Evolutionary conservation across 2,888 invertebrate species (phyloP).

Genomic region (Exocentrus adspersus): DNA sequence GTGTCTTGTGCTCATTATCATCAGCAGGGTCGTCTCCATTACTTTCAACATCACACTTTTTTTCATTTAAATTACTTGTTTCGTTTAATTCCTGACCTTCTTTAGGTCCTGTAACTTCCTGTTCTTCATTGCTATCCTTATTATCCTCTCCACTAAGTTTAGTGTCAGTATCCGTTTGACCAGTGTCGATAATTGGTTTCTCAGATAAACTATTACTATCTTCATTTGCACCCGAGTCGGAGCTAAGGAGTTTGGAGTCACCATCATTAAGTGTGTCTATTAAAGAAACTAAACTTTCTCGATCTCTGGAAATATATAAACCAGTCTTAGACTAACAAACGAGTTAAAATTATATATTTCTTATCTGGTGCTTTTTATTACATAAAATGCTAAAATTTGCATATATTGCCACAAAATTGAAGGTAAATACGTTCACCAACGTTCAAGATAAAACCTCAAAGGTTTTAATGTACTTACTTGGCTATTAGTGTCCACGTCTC

Average conservation of each 20-base stretch:
- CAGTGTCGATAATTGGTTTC: conserved; percentile 68
- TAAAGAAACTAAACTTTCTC: conserved; percentile 82
- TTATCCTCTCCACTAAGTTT: conserved; percentile 61
- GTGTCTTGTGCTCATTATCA: conserved; percentile 54
- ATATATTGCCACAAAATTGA: background rate
- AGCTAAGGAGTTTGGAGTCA: conserved; percentile 71
- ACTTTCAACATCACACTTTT: too few species aligned
- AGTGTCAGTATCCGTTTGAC: conserved; percentile 59
- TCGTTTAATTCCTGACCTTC: conserved; percentile 16
- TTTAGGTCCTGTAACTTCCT: conserved; percentile 33
- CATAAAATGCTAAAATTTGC: too few species aligned
- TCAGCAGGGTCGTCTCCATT: conserved; percentile 1
- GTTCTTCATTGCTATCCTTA: conserved; percentile 13
- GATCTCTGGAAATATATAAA: conserved; percentile 59
- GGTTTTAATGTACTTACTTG: conserved; percentile 74
- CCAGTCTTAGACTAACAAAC: too few species aligned
- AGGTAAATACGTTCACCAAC: background rate
- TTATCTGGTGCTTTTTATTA: too few species aligned
- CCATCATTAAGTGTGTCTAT: conserved; percentile 79
- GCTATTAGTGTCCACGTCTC: conserved; percentile 95
- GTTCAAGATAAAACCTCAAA: too few species aligned
- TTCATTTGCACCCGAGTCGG: conserved; percentile 70
- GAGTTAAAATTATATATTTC: too few species aligned
- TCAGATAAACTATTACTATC: conserved; percentile 71
- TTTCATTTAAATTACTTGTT: conserved; percentile 16